Base-by-base conservation (phyloP, 2,113 vertebrate genomes). In the Xenus cinereus region DNA sequence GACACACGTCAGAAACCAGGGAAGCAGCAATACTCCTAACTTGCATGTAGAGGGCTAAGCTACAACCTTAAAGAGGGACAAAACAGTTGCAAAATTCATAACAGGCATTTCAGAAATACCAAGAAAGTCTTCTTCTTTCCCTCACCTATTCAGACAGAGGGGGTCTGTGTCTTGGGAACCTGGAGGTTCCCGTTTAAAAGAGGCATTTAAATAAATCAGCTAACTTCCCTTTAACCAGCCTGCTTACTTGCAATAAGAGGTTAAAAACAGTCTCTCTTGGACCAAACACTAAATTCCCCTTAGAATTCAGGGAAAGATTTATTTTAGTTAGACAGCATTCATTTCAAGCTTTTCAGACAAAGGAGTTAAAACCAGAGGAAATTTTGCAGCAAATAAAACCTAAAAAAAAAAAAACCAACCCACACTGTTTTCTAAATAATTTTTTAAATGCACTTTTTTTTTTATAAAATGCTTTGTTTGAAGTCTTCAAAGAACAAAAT, bases 341-440 rank as follows among this genome's bases (percentile, higher is more conserved):
- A 73, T 86, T 76, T 69, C 76, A 84, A 66, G 63, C 18, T 86
- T 83, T 77, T 77, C 64, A 57, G 57, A 88, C n/a, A 93, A 39
- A 56, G 5, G 27, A 83, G 19, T 74, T 57, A 37, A 20, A 78
- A 63, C 13, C 57, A 87, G 33, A 85, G 8, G 33, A 90, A 56
- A 45, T 48, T 39, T n/a, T 83, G 12, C 4, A n/a, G 48, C 19
- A 72, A 67, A 9, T 15, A 37, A 41, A 72, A 54, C 9, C 43
- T 63, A 50, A 8, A 76, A 71, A 53, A 79, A 60, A 69, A 56
- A 51, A 82, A 59, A 66, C 10, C 18, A 39, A 32, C 8, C 9
- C 7, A 1, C 6, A 33, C n/a, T 64, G 10, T 5, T 54, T 45
- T 20, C 13, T 54, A 54, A 54, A 54, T 54, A 53, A 9, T 54